Conservation (phyloP, 2,797 vertebrate genomes). For the Dermochelys coriacea region DNA sequence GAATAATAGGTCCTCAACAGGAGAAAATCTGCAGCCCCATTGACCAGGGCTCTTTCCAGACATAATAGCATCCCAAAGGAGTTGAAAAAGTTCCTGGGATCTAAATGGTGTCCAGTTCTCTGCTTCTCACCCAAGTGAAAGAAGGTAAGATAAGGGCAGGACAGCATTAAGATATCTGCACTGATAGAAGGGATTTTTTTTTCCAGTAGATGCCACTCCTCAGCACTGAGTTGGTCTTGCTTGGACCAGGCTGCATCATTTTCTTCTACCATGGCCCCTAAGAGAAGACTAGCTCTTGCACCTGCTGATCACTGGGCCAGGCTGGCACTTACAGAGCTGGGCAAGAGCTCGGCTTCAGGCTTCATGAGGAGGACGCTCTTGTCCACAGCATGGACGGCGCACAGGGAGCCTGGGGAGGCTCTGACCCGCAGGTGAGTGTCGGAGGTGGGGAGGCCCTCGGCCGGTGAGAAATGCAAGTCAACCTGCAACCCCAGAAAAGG, state of each 20-base stretch:
- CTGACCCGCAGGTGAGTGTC: slow-evolving; percentile 76
- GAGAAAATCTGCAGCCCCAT: background rate
- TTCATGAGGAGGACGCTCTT: slow-evolving; percentile 87
- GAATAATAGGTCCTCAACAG: background rate
- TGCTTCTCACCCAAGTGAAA: background rate
- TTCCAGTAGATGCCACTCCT: background rate
- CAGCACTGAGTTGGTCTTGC: background rate
- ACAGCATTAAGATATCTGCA: background rate
- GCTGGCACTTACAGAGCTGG: slow-evolving; percentile 77
- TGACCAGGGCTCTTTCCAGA: background rate
- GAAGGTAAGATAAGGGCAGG: background rate
- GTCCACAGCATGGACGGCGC: slow-evolving; percentile 89
- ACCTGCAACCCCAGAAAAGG: slow-evolving; percentile 81
- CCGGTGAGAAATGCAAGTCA: slow-evolving; percentile 80
- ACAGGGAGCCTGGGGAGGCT: slow-evolving; percentile 86
- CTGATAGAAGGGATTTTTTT: background rate
- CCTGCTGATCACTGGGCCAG: background rate
- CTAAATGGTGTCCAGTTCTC: background rate
- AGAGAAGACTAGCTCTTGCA: background rate
- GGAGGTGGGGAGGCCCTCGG: slow-evolving; percentile 82
- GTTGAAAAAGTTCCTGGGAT: background rate
- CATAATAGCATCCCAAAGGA: background rate
- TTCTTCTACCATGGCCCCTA: background rate
- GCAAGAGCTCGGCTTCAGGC: slow-evolving; percentile 83
- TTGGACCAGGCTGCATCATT: background rate